These are phyloP conservation scores for Mesodorylaimus sp. DNA, from an alignment of 2,888 invertebrate species.

Conservation along the genomic window DNA sequence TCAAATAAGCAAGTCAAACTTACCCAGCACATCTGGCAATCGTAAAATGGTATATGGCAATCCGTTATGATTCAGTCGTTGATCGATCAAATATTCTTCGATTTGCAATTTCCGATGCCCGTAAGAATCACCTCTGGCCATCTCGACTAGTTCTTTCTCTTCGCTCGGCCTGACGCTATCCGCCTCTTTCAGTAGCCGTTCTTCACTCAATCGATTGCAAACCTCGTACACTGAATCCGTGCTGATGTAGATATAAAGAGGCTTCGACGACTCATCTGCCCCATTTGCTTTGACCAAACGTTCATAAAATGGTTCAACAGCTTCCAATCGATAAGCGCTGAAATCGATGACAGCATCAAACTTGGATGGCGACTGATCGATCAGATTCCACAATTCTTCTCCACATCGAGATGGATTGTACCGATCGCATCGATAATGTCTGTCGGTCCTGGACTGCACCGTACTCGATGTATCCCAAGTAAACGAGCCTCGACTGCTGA, in stretches of 20 bases:
- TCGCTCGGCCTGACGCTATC: slow-evolving; percentile 32
- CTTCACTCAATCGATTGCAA: slow-evolving; percentile 15
- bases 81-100: slow-evolving; percentile 31
- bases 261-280: too few relatives aligned
- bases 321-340: slow-evolving; percentile 32
- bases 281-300: slow-evolving; percentile 27
- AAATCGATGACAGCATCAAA: slow-evolving; percentile 36
- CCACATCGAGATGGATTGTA: too few relatives aligned
- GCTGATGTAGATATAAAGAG: slow-evolving; percentile 35
- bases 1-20: slow-evolving; percentile 31
- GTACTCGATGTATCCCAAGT: slow-evolving; percentile 31
- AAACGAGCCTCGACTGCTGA: slow-evolving; percentile 36
- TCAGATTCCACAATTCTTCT: too few relatives aligned
- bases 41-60: slow-evolving; percentile 32
- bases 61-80: slow-evolving; percentile 17
- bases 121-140: slow-evolving; percentile 30
- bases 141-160: slow-evolving; percentile 19
- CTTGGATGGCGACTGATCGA: slow-evolving; percentile 5
- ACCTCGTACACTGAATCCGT: slow-evolving; percentile 38
- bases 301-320: slow-evolving; percentile 21
- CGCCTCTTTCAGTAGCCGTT: slow-evolving; percentile 22
- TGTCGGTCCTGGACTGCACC: neutral
- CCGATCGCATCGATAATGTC: neutral
- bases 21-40: slow-evolving; percentile 37
- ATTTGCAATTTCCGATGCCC: slow-evolving; percentile 33